These are phyloP conservation scores for Metalampra italica DNA, from an alignment of 2,888 invertebrate species.

Conservation along the genomic window DNA sequence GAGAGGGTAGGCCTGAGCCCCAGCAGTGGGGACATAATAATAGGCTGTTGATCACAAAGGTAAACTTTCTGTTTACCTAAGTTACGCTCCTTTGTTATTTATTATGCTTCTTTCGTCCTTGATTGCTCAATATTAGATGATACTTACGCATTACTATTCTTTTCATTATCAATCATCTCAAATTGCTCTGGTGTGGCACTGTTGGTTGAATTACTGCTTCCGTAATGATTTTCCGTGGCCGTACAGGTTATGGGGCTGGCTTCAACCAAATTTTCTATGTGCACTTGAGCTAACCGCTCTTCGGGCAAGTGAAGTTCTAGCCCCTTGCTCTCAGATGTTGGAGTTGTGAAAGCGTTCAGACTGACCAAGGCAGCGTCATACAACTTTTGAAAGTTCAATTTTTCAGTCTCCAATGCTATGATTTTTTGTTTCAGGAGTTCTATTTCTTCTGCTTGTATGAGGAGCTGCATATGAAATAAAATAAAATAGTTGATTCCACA, in stretches of 20 bases:
- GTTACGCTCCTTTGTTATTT: too few species aligned
- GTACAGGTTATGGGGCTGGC: constrained; percentile 58
- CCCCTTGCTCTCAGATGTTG: constrained; percentile 52
- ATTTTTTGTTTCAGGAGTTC: constrained; percentile 76
- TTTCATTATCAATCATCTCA: constrained; percentile 80
- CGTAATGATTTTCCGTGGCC: constrained; percentile 70
- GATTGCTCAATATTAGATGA: too few species aligned
- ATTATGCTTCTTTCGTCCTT: too few species aligned
- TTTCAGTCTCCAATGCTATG: constrained; percentile 75
- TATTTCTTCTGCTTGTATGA: constrained; percentile 76
- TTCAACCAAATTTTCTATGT: constrained; percentile 32
- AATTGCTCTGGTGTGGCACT: constrained; percentile 81
- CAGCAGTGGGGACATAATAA: too few species aligned
- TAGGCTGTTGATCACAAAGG: too few species aligned
- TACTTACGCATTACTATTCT: constrained; percentile 62
- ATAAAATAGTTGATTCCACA: background rate
- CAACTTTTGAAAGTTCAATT: constrained; percentile 75
- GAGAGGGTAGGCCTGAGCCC: too few species aligned
- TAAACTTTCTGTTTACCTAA: too few species aligned
- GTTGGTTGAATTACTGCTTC: constrained; percentile 70
- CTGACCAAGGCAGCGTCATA: constrained; percentile 73
- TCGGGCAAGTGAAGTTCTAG: constrained; percentile 55
- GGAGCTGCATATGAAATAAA: constrained; percentile 39
- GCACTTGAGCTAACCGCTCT: constrained; percentile 34
- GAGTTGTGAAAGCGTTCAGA: constrained; percentile 67